A percentile compares a stretch with the other conserved stretches of the same genome.
phyloP scores from a whole-genome alignment of 2,888 invertebrate genomes.

The Agriopis aurantiaria region DNA sequence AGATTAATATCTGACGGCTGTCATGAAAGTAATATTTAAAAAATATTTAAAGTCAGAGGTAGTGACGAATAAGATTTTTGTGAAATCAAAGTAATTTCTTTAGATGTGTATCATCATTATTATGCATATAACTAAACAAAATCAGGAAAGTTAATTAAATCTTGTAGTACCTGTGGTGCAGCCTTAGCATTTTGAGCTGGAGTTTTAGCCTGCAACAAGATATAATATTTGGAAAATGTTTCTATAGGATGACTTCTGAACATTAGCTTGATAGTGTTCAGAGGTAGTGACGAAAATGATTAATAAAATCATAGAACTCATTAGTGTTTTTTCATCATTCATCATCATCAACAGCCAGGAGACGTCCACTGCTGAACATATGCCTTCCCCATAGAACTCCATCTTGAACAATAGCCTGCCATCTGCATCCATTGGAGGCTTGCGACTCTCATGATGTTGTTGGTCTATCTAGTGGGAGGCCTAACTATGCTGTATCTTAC shows the following conservation, averaged over 20 bases:
- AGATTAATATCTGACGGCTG: neutral
- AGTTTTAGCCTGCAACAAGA: slow-evolving; percentile 25
- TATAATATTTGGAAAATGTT: neutral
- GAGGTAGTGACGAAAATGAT: slow-evolving; percentile 78
- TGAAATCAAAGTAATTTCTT: slow-evolving; percentile 47
- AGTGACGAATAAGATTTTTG: slow-evolving; percentile 69
- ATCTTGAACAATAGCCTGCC: too few species aligned
- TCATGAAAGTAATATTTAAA: neutral
- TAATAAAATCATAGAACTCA: slow-evolving; percentile 52
- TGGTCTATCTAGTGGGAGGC: too few species aligned
- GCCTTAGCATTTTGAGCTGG: slow-evolving; percentile 24
- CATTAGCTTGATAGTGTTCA: slow-evolving; percentile 43
- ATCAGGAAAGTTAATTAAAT: neutral
- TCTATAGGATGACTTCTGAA: neutral
- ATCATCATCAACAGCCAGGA: too few species aligned
- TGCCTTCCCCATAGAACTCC: too few species aligned
- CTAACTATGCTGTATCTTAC: too few species aligned
- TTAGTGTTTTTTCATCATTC: slow-evolving; percentile 61
- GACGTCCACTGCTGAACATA: too few species aligned
- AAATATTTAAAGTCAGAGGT: slow-evolving; percentile 65
- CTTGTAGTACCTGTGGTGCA: slow-evolving; percentile 23
- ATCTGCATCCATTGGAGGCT: too few species aligned
- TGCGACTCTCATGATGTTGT: too few species aligned
- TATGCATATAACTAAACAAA: neutral
- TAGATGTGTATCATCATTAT: slow-evolving; percentile 35